phyloP scores from a whole-genome alignment of 2,888 invertebrate species.

The Achlya flavicornis region DNA sequence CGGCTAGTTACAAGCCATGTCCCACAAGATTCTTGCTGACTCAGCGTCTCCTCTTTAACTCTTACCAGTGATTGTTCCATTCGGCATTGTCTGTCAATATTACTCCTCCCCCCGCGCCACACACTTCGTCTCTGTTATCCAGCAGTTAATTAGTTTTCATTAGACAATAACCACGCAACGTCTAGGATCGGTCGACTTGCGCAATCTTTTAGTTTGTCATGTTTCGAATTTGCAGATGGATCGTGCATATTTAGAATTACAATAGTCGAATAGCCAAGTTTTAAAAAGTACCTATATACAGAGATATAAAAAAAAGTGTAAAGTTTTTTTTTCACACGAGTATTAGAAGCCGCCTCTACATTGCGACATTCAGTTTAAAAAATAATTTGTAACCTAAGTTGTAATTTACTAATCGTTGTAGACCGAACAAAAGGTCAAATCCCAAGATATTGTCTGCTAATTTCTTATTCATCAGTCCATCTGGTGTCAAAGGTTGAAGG shows the following conservation, averaged over 20 bases:
- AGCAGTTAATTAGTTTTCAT: constrained; percentile 82
- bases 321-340: too few species aligned
- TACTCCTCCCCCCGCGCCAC: constrained; percentile 35
- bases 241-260: neutral
- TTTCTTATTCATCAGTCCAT: constrained; percentile 40
- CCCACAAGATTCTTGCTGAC: constrained; percentile 71
- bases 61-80: constrained; percentile 78
- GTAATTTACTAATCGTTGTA: constrained; percentile 21
- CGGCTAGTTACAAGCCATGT: constrained; percentile 68
- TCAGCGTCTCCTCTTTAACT: constrained; percentile 79
- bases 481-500: constrained; percentile 48
- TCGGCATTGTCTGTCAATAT: constrained; percentile 79
- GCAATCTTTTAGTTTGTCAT: constrained; percentile 36
- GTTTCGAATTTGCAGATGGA: constrained; percentile 16
- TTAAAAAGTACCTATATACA: too few species aligned
- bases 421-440: constrained; percentile 24
- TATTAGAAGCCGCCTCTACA: neutral
- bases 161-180: constrained; percentile 68
- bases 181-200: constrained; percentile 24
- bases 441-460: constrained; percentile 34
- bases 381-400: constrained; percentile 14
- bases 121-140: constrained; percentile 31
- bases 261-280: too few species aligned
- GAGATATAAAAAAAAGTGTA: too few species aligned
- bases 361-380: neutral